phyloP scores from a whole-genome alignment of 2,113 vertebrate species.

The Ameiurus melas region DNA sequence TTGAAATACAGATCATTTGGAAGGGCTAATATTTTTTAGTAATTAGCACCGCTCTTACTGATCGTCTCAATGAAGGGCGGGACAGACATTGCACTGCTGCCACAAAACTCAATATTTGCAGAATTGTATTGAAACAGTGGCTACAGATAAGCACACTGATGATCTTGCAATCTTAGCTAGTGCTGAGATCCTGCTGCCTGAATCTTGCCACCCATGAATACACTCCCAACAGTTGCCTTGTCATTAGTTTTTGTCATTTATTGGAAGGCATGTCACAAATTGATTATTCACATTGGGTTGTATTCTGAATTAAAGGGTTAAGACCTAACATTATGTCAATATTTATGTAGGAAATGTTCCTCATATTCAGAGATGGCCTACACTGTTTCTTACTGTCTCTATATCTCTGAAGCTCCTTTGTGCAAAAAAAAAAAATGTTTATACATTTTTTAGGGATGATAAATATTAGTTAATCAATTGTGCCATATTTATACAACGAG shows the following conservation, averaged over 20 bases:
- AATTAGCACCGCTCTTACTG: not conserved
- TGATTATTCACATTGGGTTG: not conserved
- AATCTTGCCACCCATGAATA: not conserved
- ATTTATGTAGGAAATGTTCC: not conserved
- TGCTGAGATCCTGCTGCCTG: not conserved
- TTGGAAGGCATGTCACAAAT: not conserved
- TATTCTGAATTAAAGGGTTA: not conserved
- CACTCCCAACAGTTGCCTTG: not conserved
- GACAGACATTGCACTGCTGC: not conserved
- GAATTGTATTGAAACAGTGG: not conserved
- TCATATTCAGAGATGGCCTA: not conserved
- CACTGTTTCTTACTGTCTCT: not conserved
- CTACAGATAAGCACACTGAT: not conserved
- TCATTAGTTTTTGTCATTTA: not conserved
- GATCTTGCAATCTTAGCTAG: not conserved
- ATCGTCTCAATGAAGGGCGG: not conserved
- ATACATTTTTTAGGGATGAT: not conserved
- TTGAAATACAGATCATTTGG: not conserved
- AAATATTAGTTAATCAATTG: not conserved
- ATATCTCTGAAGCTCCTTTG: not conserved
- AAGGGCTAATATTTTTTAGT: too few relatives aligned
- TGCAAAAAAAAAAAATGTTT: not conserved
- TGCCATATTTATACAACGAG: not conserved
- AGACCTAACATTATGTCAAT: not conserved
- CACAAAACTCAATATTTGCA: not conserved